These are phyloP conservation scores for Pogonomyrmex barbatus DNA, from an alignment of 1,140 invertebrate genomes.

Conservation along the genomic window DNA sequence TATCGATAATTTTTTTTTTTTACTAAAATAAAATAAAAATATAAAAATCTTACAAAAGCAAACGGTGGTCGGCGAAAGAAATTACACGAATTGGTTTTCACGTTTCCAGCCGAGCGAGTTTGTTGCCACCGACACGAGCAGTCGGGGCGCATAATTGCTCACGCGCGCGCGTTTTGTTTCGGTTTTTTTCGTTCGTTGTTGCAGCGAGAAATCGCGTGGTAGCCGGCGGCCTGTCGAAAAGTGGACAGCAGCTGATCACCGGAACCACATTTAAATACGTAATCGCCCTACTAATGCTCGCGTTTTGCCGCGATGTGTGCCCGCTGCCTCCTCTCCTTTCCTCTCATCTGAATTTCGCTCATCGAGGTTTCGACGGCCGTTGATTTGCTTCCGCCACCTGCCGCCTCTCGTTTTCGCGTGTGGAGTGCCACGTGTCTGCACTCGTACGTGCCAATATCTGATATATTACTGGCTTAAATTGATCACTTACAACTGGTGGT, in stretches of 20 bases:
- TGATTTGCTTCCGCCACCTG: constrained; percentile 70
- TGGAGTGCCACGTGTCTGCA: constrained; percentile 27
- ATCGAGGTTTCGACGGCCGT: constrained; percentile 46
- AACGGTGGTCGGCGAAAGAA: background rate
- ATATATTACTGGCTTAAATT: background rate
- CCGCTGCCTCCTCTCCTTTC: background rate
- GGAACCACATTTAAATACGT: constrained; percentile 81
- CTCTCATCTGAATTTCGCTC: constrained; percentile 34
- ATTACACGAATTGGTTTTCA: background rate
- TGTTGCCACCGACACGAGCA: constrained; percentile 30
- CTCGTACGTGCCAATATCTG: background rate
- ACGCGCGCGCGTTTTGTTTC: constrained; percentile 1
- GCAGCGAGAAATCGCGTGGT: constrained; percentile 69
- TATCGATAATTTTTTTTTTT: background rate
- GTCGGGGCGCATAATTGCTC: constrained; percentile 39
- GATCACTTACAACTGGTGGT: background rate
- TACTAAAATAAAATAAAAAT: too few relatives aligned
- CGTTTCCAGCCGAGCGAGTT: background rate
- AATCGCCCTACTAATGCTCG: constrained; percentile 74
- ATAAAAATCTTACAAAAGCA: constrained; percentile 17
- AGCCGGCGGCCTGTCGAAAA: constrained; percentile 69
- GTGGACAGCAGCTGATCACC: constrained; percentile 78
- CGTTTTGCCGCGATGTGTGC: constrained; percentile 58
- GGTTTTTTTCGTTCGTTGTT: constrained; percentile 33
- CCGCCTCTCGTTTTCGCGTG: constrained; percentile 51